phyloP scores from a whole-genome alignment of 2,113 vertebrate species.

The Pitta sordida region DNA sequence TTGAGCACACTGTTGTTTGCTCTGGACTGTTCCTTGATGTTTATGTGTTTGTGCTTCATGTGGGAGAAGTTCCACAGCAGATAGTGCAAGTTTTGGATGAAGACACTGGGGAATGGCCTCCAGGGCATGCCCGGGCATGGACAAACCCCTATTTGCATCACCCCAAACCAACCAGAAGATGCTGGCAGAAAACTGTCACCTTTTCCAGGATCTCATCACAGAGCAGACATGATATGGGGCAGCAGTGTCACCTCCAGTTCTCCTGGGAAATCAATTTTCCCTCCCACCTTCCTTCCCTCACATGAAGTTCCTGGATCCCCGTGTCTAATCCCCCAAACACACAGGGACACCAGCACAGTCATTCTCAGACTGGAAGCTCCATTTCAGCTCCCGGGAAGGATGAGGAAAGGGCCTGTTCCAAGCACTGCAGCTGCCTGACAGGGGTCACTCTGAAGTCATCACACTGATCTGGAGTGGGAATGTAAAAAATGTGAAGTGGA shows the following conservation, averaged over 20 bases:
- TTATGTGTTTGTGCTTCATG: not conserved
- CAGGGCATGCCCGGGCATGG: not conserved
- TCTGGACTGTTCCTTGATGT: not conserved
- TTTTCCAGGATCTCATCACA: not conserved
- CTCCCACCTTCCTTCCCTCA: not conserved
- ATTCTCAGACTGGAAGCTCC: not conserved
- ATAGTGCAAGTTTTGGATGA: not conserved
- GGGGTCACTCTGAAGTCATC: not conserved
- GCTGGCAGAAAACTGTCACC: not conserved
- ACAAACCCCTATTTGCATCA: not conserved
- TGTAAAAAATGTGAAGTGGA: slow-evolving; percentile 35
- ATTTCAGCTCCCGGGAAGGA: not conserved
- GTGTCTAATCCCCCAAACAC: not conserved
- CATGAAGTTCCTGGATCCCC: not conserved
- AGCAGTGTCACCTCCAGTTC: not conserved
- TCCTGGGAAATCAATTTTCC: not conserved
- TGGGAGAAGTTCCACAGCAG: not conserved
- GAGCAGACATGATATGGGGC: not conserved
- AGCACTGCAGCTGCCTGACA: not conserved
- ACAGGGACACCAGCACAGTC: not conserved
- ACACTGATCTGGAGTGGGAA: slow-evolving; percentile 40
- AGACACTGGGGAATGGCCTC: not conserved
- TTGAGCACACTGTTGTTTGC: not conserved
- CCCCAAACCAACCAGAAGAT: not conserved
- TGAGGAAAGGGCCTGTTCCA: not conserved